These are phyloP conservation scores for Heteropelma amictum DNA, from an alignment of 2,888 invertebrate genomes.

Conservation along the genomic window DNA sequence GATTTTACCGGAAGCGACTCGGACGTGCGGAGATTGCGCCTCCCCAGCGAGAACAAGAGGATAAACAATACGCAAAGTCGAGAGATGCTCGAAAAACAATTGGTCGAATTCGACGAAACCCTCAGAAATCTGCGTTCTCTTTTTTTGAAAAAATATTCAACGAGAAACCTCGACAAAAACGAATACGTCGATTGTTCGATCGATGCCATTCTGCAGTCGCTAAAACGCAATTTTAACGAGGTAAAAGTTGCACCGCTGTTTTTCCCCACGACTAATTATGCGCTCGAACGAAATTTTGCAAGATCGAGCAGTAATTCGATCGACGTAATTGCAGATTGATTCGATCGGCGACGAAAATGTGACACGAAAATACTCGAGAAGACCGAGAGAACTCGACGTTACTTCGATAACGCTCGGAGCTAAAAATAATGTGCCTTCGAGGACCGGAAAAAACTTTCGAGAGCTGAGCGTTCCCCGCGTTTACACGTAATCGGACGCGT, in stretches of 20 bases:
- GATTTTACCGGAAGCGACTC: constrained; percentile 15
- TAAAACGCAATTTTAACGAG: constrained; percentile 48
- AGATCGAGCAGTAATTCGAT: neutral
- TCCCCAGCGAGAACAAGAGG: neutral
- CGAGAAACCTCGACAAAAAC: neutral
- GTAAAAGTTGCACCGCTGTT: constrained; percentile 17
- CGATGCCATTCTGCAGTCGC: constrained; percentile 43
- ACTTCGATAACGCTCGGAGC: too few relatives aligned
- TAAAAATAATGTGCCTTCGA: neutral
- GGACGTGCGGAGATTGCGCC: neutral
- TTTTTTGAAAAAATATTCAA: constrained; percentile 16
- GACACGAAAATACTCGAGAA: neutral
- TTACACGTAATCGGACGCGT: neutral
- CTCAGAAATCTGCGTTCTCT: constrained; percentile 35
- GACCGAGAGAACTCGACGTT: too few relatives aligned
- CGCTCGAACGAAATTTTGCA: neutral
- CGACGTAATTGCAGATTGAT: neutral
- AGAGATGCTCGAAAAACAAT: constrained; percentile 34
- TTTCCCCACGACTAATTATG: neutral
- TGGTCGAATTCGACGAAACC: constrained; percentile 47
- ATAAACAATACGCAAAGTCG: neutral
- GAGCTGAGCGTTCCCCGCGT: neutral
- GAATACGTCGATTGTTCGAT: constrained; percentile 43
- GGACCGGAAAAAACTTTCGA: neutral
- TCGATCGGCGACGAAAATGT: neutral